Conservation (phyloP, 2,113 vertebrate species). For the Atlantisia rogersi region DNA sequence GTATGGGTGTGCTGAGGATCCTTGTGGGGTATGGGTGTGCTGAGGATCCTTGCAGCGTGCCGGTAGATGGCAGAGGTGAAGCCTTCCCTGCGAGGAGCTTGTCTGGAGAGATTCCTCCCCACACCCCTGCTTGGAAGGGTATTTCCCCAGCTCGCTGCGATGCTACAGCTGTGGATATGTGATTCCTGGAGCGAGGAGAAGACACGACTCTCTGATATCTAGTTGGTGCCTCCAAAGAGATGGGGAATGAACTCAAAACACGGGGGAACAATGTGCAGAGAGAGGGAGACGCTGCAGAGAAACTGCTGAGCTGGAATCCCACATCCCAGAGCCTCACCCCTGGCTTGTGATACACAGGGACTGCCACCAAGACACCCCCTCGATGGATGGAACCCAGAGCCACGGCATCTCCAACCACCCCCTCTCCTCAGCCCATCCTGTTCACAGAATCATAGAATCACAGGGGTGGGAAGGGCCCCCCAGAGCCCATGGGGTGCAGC, state of each 20-base stretch:
- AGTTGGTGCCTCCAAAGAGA: rapidly evolving
- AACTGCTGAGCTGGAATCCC: neutral
- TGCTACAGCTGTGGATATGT: rapidly evolving
- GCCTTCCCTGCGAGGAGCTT: neutral
- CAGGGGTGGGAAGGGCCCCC: no score
- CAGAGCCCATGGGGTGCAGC: no score
- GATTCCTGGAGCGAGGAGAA: neutral
- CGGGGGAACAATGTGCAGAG: rapidly evolving
- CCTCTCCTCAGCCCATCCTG: neutral
- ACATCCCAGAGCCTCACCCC: rapidly evolving
- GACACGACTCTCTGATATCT: rapidly evolving
- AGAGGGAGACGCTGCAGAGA: neutral
- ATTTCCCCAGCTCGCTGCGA: rapidly evolving
- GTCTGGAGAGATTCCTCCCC: neutral
- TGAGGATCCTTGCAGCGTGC: neutral
- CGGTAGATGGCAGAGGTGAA: constrained; percentile 41
- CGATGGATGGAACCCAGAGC: rapidly evolving
- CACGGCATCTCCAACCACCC: neutral
- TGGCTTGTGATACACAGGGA: neutral
- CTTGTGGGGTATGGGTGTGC: rapidly evolving
- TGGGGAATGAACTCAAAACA: rapidly evolving
- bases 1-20: no score
- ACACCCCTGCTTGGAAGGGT: neutral
- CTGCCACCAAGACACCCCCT: rapidly evolving
- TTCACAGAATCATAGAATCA: no score